Percentiles rank a stretch among this genome's conserved stretches.
Conservation (phyloP, 2,888 invertebrate species). For the Perdita meconis region DNA sequence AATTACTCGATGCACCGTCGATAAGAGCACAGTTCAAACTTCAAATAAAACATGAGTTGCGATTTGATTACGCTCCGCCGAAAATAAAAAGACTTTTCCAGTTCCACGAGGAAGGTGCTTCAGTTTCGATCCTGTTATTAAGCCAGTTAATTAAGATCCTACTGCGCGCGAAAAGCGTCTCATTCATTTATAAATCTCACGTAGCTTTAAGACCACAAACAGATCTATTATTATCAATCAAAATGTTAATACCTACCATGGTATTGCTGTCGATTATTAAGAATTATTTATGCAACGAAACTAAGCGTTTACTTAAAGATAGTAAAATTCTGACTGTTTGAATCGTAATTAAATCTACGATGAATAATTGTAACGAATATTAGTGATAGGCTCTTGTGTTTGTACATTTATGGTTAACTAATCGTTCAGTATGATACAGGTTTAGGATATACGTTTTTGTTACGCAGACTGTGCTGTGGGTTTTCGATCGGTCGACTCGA, state of each 20-base stretch:
- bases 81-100: too few relatives aligned
- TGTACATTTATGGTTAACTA: slow-evolving; percentile 41
- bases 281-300: slow-evolving; percentile 37
- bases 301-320: not conserved
- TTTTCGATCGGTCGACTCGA: slow-evolving; percentile 16
- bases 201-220: not conserved
- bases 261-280: slow-evolving; percentile 29
- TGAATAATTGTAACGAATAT: slow-evolving; percentile 15
- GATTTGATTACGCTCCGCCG: too few relatives aligned
- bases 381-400: slow-evolving; percentile 23
- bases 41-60: too few relatives aligned
- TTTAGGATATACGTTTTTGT: not conserved
- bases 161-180: too few relatives aligned
- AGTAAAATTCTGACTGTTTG: not conserved
- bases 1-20: too few relatives aligned
- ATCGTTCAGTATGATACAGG: not conserved
- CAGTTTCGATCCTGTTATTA: too few relatives aligned
- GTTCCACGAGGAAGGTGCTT: too few relatives aligned
- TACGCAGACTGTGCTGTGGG: slow-evolving; percentile 16
- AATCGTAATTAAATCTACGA: not conserved
- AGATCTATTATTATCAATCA: slow-evolving; percentile 39
- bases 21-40: too few relatives aligned
- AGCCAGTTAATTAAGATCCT: too few relatives aligned
- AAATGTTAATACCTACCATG: slow-evolving; percentile 51
- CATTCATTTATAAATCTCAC: not conserved